Base-by-base conservation (phyloP, 2,888 invertebrate genomes). In the Apomyelois bistriatella region DNA sequence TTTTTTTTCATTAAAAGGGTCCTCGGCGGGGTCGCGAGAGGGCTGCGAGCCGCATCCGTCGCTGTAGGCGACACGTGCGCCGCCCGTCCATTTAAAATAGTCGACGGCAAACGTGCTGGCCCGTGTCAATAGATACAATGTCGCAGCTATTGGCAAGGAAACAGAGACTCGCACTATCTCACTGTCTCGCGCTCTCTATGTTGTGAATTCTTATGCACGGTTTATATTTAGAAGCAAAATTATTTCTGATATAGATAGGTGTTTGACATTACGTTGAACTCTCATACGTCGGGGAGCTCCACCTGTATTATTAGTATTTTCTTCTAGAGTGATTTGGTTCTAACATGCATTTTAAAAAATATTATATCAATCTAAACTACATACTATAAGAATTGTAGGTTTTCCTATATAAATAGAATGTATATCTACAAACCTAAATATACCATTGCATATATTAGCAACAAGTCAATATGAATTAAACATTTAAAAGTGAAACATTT, bases 261-360 rank as follows among this genome's bases (percentile, higher is more conserved):
- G 88, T 88, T 89, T 89, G 89, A 88, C 89, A 89, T 89, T 88
- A 89, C 88, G 88, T 87, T 89, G 89, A 89, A 89, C 89, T 89
- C 88, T 87, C 86, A 88, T 87, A 85, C 86, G 85, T 83, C 80
- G 85, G 86, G 82, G 79, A 81, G 80, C 68, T 87, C 85, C 86
- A 88, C 88, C 89, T 88, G 87, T 83, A 82, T 74, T 77, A 83
- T 80, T 83, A 83, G 79, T 82, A 73, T 75, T 10, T 43, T 28
- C 5, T 10, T 2, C 5, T 41, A 16, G 13, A 41, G 10, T 12
- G 7, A 35, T 35, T 35, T 10, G 2, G 37, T 9, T 12, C 2
- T 4, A 5, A 37, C 3, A 37, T 37, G 22, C 22, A 3, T 5
- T 5, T 22, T 3, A 22, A 2, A 3, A 22, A 22, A 22, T 22